Evolutionary conservation across 2,113 vertebrate species (phyloP), one percentile per base, ranked within the genome.

Genomic region (Lasiurus cinereus): DNA sequence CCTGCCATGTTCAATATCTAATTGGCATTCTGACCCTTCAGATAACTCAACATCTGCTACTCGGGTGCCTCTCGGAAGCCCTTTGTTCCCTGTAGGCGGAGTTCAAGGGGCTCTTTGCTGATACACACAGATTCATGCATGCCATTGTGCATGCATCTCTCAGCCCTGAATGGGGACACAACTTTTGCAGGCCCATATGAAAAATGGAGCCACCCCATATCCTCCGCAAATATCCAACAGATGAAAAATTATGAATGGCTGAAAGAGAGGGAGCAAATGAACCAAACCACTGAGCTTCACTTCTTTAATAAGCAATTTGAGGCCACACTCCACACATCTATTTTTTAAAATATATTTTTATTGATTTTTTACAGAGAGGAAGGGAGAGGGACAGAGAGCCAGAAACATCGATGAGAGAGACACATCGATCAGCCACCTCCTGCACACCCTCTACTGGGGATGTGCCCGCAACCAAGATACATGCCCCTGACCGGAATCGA

Each of bases 1-100:
- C 98, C 98, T 98, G 98, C 98, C 98, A 98, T 98, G 98, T 98
- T 98, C 98, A 98, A 98, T 98, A 98, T 99, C 98, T 98, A 98
- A 98, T 99, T 98, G 98, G 98, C 98, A 98, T 98, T 99, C 98
- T 99, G 99, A 99, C 99, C 99, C 99, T 98, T 98, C 98, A 98
- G 99, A 99, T 98, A 98, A 98, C 98, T 96, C 97, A 98, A 98
- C 99, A 99, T 99, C 99, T 99, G 99, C 98, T 98, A 98, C 98
- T 98, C 98, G 98, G 99, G 98, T 98, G 97, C 98, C 97, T 98
- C 98, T 96, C 92, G 95, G 98, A 98, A 97, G 89, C 93, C 98
- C 98, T 98, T 98, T 99, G 98, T 98, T 98, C 97, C 93, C 83
- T 70, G 13, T 94, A 96, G 97, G 98, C 97, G 87, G 98, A 98